A percentile compares a stretch with the other conserved stretches of the same genome.
phyloP scores from a whole-genome alignment of 2,888 invertebrate species.

The Odontocolon sp. region DNA sequence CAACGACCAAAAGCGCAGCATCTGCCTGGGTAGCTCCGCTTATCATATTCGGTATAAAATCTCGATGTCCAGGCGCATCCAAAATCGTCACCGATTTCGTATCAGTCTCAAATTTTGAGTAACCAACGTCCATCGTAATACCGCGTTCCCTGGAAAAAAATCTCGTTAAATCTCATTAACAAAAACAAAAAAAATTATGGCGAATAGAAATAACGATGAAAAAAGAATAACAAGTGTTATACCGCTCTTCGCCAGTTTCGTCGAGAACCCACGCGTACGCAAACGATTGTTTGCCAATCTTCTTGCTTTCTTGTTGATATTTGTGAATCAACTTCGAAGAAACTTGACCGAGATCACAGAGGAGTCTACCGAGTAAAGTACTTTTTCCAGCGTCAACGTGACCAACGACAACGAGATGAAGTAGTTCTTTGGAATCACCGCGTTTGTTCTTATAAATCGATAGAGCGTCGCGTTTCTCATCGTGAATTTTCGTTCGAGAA shows the following conservation, averaged over 20 bases:
- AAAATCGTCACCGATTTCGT: slow-evolving; percentile 91
- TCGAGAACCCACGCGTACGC: slow-evolving; percentile 99
- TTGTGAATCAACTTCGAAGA: slow-evolving; percentile 86
- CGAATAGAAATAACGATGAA: background rate
- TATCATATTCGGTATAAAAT: slow-evolving; percentile 99
- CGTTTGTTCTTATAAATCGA: slow-evolving; percentile 88
- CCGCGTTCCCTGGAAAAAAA: slow-evolving; percentile 88
- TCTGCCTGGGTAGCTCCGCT: slow-evolving; percentile 99
- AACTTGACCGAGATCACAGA: slow-evolving; percentile 92
- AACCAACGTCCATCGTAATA: slow-evolving; percentile 99
- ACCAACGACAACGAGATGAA: slow-evolving; percentile 96
- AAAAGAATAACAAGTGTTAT: slow-evolving; percentile 42
- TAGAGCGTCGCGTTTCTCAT: slow-evolving; percentile 84
- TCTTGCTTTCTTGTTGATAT: slow-evolving; percentile 98
- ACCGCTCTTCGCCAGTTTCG: slow-evolving; percentile 98
- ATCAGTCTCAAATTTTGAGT: slow-evolving; percentile 94
- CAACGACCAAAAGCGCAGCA: slow-evolving; percentile 97
- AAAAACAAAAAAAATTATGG: background rate
- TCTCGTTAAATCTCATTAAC: background rate
- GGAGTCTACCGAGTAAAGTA: slow-evolving; percentile 97
- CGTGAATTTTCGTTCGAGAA: slow-evolving; percentile 80
- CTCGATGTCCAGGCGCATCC: slow-evolving; percentile 99
- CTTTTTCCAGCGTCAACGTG: slow-evolving; percentile 99
- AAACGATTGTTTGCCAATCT: slow-evolving; percentile 98
- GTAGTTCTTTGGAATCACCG: slow-evolving; percentile 90